Base-by-base conservation (phyloP, 2,797 vertebrate genomes). In the Acropternis orthonyx region DNA sequence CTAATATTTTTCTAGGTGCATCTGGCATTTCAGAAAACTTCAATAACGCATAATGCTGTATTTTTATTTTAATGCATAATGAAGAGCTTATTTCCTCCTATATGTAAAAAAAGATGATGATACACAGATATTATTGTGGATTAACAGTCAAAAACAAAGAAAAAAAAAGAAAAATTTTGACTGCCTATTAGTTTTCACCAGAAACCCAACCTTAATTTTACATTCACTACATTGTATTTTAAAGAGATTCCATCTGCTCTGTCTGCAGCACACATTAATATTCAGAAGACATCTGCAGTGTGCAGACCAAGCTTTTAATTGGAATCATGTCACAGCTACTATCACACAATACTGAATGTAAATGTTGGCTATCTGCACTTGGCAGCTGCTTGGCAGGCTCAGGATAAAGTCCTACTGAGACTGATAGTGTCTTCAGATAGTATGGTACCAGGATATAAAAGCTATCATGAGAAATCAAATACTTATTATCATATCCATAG, bases 281-380 rank as follows among this genome's bases (percentile, higher is more conserved):
- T 95, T 95, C 95, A 92, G 91, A 93, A 91, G 92, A 92, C 84
- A 94, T 96, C 94, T 96, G 95, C 93, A 95, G 66, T 41, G 80
- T 95, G 92, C 95, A 96, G 89, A 90, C 84, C 94, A 92, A 90
- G 94, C 69, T 95, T 94, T 95, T 97, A 97, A 97, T 89, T 96
- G 92, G 89, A 97, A 95, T 87, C 85, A 73, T 92, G 96, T 92
- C 94, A 96, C 88, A 89, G 89, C 89, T 89, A 96, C 94, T 86
- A 93, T 90, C 87, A 83, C 92, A 92, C 76, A 96, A 85, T 92
- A 91, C 81, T 85, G 89, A 95, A 96, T 94, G 87, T 94, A 95
- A 96, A 96, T 92, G 83, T 58, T 96, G 92, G 93, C 82, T 96
- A 95, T 94, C 95, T 81, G 92, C 88, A 89, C 83, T 93, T 92